Evolutionary conservation across 1,140 invertebrate genomes (phyloP).

Genomic region (Solenopsis fugax): DNA sequence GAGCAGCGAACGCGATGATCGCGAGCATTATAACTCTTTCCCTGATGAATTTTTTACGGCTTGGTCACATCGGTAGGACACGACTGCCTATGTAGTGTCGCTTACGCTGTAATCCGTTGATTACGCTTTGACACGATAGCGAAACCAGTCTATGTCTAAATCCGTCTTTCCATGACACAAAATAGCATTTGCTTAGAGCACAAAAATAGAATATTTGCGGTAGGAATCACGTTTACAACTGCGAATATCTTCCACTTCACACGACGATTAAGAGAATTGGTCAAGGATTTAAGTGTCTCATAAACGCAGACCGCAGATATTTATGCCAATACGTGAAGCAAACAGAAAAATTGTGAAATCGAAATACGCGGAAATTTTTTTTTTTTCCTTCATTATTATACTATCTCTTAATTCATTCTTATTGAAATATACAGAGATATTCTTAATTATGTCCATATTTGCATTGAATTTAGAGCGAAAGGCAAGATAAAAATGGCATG

Average conservation of each 20-base stretch:
- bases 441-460: not conserved
- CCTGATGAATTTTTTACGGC: constrained; percentile 36
- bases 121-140: not conserved
- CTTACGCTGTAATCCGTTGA: not conserved
- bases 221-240: not conserved
- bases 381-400: not conserved
- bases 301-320: not conserved
- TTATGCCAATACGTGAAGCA: not conserved
- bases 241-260: not conserved
- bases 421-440: not conserved
- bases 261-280: constrained; percentile 4
- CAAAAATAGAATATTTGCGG: not conserved
- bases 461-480: not conserved
- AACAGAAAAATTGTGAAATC: not conserved
- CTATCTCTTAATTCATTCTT: not conserved
- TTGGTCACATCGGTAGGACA: not conserved
- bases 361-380: not conserved
- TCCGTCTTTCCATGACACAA: not conserved
- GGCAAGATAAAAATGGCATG: not conserved
- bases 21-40: not conserved
- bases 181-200: constrained; percentile 9
- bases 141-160: not conserved
- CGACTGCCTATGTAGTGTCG: not conserved
- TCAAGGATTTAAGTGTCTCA: not conserved
- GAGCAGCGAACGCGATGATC: not conserved